phyloP scores from a whole-genome alignment of 2,888 invertebrate genomes.

The Phaonia tiefii region DNA sequence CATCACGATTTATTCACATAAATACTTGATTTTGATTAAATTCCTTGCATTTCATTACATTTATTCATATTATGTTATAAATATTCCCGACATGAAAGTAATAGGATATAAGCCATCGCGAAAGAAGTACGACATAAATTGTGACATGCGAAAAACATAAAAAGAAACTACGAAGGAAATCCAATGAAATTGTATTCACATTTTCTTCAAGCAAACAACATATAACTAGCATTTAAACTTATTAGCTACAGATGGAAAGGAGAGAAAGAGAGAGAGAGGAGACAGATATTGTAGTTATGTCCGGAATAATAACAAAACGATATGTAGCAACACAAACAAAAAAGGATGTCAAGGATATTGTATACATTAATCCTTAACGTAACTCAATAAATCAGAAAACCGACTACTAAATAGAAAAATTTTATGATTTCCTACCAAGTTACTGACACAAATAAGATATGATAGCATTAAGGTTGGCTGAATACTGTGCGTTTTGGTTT shows the following conservation, averaged over 20 bases:
- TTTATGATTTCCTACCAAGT: not conserved
- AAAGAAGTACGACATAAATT: not conserved
- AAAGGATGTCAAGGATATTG: slow-evolving; percentile 15
- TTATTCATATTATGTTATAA: slow-evolving; percentile 22
- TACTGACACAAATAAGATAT: no score
- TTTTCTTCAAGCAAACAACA: not conserved
- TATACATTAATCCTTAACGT: not conserved
- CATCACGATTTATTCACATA: not conserved
- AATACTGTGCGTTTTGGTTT: no score
- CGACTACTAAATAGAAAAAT: not conserved
- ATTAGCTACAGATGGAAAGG: slow-evolving; percentile 9
- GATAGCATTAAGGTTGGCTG: no score
- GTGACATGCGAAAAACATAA: slow-evolving; percentile 5
- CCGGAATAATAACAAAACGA: not conserved
- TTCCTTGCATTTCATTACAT: not conserved
- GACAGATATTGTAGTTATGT: not conserved
- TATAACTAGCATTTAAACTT: slow-evolving; percentile 8
- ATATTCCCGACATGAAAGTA: slow-evolving; percentile 8
- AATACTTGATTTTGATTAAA: slow-evolving; percentile 14
- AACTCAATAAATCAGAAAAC: not conserved
- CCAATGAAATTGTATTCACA: not conserved
- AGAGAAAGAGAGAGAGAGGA: not conserved
- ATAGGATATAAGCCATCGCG: no score
- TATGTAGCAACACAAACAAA: not conserved
- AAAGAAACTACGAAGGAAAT: not conserved